A percentile compares a stretch with the other conserved stretches of the same genome.
phyloP scores from a whole-genome alignment of 2,113 vertebrate species.

The Platichthys stellatus region DNA sequence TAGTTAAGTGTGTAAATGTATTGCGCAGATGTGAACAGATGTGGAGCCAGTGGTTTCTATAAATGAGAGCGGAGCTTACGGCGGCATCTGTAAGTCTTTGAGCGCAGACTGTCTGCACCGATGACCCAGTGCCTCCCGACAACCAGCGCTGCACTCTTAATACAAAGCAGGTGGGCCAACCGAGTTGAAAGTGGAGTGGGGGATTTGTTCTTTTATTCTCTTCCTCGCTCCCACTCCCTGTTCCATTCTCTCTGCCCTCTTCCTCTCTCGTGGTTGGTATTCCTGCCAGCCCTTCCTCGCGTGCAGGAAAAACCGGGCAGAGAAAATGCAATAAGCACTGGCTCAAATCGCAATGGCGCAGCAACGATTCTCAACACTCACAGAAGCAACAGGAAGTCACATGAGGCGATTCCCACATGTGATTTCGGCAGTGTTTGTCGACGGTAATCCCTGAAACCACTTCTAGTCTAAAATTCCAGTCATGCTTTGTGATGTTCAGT shows the following conservation, averaged over 20 bases:
- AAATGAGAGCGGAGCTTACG: constrained; percentile 45
- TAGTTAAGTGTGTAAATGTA: constrained; percentile 28
- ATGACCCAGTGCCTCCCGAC: constrained; percentile 55
- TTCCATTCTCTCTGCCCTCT: background rate
- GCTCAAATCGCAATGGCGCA: constrained; percentile 47
- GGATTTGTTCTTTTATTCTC: constrained; percentile 58
- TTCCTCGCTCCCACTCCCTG: constrained; percentile 9
- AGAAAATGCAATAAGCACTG: constrained; percentile 65
- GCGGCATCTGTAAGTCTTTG: constrained; percentile 67
- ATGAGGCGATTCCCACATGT: constrained; percentile 64
- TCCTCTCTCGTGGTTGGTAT: background rate
- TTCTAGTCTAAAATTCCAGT: constrained; percentile 64
- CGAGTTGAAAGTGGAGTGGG: constrained; percentile 58
- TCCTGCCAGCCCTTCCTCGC: constrained; percentile 25
- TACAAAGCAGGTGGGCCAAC: constrained; percentile 73
- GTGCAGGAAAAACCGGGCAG: constrained; percentile 61
- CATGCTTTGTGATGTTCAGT: constrained; percentile 60
- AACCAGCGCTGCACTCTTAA: constrained; percentile 57
- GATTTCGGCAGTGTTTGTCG: constrained; percentile 64
- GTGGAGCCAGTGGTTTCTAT: constrained; percentile 44
- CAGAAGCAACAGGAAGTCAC: constrained; percentile 74
- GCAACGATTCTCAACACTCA: constrained; percentile 46
- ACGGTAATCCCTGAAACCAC: too few species aligned
- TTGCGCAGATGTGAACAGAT: constrained; percentile 54
- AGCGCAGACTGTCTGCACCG: constrained; percentile 43